Conservation (phyloP, 2,113 vertebrate species). For the Hepsetus odoe region DNA sequence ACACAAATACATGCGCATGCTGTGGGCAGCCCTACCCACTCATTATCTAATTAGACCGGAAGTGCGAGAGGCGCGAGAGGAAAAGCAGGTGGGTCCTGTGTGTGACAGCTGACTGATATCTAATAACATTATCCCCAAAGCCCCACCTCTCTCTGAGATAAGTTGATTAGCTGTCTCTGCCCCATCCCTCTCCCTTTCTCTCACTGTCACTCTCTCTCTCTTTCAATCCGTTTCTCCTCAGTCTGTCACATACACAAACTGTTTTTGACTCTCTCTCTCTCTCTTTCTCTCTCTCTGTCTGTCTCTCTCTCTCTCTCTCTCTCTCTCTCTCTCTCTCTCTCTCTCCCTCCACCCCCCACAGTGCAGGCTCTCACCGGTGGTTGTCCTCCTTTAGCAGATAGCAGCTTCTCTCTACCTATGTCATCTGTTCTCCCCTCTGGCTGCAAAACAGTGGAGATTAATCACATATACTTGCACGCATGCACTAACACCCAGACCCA, state of each 20-base stretch:
- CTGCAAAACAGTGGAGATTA: constrained; percentile 60
- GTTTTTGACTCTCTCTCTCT: not conserved
- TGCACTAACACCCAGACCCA: not conserved
- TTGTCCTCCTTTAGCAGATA: constrained; percentile 70
- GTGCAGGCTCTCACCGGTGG: constrained; percentile 36
- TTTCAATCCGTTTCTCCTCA: not conserved
- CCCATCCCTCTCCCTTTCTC: not conserved
- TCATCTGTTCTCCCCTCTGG: constrained; percentile 53
- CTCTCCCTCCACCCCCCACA: constrained; percentile 1
- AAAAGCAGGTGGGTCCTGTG: constrained; percentile 9
- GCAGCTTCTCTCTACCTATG: constrained; percentile 68
- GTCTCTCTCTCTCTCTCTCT: constrained; percentile 21
- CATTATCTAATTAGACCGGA: not conserved
- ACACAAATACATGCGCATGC: constrained; percentile 32
- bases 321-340: constrained; percentile 5
- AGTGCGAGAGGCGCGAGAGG: not conserved
- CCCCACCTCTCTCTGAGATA: constrained; percentile 46
- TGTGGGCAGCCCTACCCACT: constrained; percentile 16
- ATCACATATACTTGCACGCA: constrained; percentile 9
- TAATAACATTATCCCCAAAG: constrained; percentile 43
- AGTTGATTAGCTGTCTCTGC: constrained; percentile 51
- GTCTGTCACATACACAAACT: too few species aligned
- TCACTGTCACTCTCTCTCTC: not conserved
- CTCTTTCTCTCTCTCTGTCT: constrained; percentile 20
- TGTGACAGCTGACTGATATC: constrained; percentile 31